A percentile compares a stretch with the other conserved stretches of the same genome.
Evolutionary conservation across 2,797 vertebrate species (phyloP).

Genomic region (Argya squamiceps): DNA sequence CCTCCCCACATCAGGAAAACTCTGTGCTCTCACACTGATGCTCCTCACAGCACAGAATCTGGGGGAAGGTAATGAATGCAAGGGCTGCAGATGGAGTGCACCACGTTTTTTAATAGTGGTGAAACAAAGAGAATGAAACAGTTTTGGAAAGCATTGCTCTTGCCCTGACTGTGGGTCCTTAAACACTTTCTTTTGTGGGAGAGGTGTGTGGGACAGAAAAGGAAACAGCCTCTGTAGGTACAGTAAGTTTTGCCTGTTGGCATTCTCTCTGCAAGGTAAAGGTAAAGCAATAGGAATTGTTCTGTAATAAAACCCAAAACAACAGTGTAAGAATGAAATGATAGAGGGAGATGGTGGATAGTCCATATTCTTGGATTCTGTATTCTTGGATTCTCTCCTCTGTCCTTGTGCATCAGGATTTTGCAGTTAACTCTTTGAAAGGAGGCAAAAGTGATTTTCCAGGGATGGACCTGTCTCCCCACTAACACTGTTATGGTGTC

Average conservation of each 20-base stretch:
- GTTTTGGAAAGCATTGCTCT: neutral
- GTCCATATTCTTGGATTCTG: too few relatives aligned
- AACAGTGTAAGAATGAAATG: neutral
- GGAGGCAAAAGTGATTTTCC: constrained; percentile 58
- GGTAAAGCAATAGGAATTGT: neutral
- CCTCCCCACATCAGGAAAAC: neutral
- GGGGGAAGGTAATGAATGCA: neutral
- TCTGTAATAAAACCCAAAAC: neutral
- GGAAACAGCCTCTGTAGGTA: neutral
- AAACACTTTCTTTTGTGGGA: neutral
- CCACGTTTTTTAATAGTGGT: neutral
- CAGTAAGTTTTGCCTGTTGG: neutral
- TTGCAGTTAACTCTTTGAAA: constrained; percentile 63
- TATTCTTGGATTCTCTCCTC: neutral
- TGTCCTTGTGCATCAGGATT: neutral
- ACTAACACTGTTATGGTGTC: neutral
- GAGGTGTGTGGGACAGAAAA: neutral
- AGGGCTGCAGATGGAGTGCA: neutral
- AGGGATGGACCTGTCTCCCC: constrained; percentile 4
- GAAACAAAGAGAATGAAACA: neutral
- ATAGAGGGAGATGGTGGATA: neutral
- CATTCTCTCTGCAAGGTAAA: neutral
- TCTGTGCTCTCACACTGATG: neutral
- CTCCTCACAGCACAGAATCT: neutral
- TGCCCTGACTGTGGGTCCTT: neutral